Conservation (phyloP, 1,140 invertebrate species). For the Tetragonula clypearis region DNA sequence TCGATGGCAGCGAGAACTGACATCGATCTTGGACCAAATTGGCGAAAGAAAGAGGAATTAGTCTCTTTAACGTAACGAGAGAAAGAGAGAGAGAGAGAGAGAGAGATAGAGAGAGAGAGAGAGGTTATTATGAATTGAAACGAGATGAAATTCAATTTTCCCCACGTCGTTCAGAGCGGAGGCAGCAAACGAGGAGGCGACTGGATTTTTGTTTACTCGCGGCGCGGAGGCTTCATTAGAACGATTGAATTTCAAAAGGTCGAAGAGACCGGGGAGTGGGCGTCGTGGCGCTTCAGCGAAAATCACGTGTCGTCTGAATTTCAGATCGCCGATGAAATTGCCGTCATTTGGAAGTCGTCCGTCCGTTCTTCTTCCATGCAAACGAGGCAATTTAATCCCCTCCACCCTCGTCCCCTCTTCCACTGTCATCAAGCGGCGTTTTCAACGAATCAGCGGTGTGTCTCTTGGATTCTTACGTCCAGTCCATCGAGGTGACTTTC, state of each 20-base stretch:
- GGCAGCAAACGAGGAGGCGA: background rate
- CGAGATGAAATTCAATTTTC: background rate
- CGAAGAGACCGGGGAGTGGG: background rate
- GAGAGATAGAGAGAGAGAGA: background rate
- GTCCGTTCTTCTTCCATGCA: background rate
- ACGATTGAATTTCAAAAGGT: constrained; percentile 20
- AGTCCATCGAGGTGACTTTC: background rate
- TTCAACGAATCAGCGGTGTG: background rate
- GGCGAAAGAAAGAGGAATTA: background rate
- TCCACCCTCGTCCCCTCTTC: background rate
- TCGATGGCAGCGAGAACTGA: background rate
- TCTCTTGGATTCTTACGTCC: too few species aligned
- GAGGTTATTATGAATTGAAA: too few species aligned
- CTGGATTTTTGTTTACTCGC: constrained; percentile 21
- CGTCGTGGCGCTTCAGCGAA: constrained; percentile 1
- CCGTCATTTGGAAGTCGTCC: too few species aligned
- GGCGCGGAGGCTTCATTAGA: background rate
- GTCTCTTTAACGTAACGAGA: background rate
- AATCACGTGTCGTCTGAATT: constrained; percentile 9
- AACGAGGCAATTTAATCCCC: constrained; percentile 17
- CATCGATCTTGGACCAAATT: too few species aligned
- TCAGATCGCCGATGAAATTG: constrained; percentile 18
- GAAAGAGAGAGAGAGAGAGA: background rate
- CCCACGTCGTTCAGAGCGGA: background rate
- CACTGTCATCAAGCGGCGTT: background rate